Conservation (phyloP, 2,888 invertebrate species). For the Choreutis nemorana region DNA sequence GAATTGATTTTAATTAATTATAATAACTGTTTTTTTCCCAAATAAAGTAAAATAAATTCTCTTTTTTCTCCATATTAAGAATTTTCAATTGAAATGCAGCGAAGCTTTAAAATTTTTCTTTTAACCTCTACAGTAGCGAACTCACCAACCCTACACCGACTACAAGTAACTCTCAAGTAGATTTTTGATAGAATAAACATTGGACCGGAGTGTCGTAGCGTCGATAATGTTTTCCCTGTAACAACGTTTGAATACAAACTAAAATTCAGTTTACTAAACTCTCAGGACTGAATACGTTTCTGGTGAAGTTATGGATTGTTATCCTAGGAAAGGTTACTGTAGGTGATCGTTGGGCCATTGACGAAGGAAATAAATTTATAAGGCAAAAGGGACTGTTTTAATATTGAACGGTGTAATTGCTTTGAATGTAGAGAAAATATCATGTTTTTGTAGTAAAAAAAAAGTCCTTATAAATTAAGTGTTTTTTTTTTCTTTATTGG, state of each 20-base stretch:
- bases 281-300: constrained; percentile 29
- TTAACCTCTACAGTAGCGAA: constrained; percentile 15
- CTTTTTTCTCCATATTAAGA: too few species aligned
- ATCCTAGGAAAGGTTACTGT: constrained; percentile 39
- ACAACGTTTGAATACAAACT: constrained; percentile 44
- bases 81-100: too few species aligned
- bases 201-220: constrained; percentile 44
- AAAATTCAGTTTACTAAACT: constrained; percentile 55
- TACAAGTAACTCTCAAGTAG: constrained; percentile 28
- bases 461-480: too few species aligned
- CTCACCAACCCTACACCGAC: constrained; percentile 15
- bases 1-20: too few species aligned
- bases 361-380: background rate
- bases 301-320: constrained; percentile 58
- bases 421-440: too few species aligned
- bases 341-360: constrained; percentile 3
- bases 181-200: constrained; percentile 62
- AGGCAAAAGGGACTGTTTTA: too few species aligned
- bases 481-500: too few species aligned
- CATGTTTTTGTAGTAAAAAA: too few species aligned
- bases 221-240: constrained; percentile 49
- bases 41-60: too few species aligned
- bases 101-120: too few species aligned
- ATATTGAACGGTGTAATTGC: too few species aligned
- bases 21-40: too few species aligned